Percentiles rank a stretch among this genome's conserved stretches.
Evolutionary conservation across 2,888 invertebrate species (phyloP).

Genomic region (Seira ritae): DNA sequence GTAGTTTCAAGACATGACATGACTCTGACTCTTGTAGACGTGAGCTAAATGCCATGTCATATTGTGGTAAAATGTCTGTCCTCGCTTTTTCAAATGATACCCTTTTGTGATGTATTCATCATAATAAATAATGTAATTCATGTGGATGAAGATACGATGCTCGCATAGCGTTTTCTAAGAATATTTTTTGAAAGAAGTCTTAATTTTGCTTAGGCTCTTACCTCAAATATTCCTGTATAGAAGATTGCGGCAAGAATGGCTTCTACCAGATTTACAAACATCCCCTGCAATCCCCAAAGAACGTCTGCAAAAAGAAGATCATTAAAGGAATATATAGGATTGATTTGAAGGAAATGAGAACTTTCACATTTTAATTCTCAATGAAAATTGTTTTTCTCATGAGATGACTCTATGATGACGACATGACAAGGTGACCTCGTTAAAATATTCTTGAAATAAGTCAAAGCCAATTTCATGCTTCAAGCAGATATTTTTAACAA

Average conservation of each 20-base stretch:
- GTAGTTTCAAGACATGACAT: background rate
- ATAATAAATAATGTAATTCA: background rate
- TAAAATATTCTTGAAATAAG: background rate
- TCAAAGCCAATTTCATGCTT: background rate
- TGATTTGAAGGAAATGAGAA: background rate
- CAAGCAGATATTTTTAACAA: background rate
- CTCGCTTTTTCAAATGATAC: background rate
- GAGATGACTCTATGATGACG: background rate
- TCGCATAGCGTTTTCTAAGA: background rate
- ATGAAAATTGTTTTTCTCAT: background rate
- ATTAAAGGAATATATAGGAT: background rate
- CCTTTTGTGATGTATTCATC: no score
- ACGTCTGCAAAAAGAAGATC: slow-evolving; percentile 47
- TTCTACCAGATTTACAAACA: slow-evolving; percentile 64
- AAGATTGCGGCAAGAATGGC: slow-evolving; percentile 63
- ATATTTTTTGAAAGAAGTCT: background rate
- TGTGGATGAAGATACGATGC: slow-evolving; percentile 6
- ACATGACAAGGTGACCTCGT: background rate
- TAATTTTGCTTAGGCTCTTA: slow-evolving; percentile 37
- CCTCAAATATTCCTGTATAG: slow-evolving; percentile 66
- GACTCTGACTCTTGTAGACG: background rate
- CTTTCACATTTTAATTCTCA: background rate
- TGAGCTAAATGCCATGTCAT: background rate
- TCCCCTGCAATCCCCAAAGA: slow-evolving; percentile 64
- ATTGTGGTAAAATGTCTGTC: no score